A percentile compares a stretch with the other conserved stretches of the same genome.
Conservation (phyloP, 2,113 vertebrate genomes). For the Poicephalus gulielmi region DNA sequence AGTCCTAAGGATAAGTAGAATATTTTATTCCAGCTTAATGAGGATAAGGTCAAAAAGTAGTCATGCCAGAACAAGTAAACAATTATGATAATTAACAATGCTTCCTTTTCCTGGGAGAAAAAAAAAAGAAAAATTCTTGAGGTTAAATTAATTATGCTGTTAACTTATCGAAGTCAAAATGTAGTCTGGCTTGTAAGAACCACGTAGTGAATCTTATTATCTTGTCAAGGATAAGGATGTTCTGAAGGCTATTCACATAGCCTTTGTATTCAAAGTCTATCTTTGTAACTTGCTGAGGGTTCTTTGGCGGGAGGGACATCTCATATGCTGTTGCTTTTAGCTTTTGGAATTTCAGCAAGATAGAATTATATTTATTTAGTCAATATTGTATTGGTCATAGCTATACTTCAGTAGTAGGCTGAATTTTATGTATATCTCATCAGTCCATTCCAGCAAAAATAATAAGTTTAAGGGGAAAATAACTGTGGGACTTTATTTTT, state of each 20-base stretch:
- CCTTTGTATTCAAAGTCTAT: background rate
- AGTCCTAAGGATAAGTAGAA: background rate
- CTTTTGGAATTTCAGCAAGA: background rate
- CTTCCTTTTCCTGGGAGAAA: background rate
- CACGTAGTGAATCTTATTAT: background rate
- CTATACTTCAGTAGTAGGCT: background rate
- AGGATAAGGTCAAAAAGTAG: background rate
- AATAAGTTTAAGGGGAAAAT: background rate
- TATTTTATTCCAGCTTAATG: background rate
- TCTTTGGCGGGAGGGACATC: background rate
- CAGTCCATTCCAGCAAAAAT: background rate
- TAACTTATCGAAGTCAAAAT: background rate
- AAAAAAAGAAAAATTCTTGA: background rate
- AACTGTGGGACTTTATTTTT: background rate
- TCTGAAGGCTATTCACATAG: background rate
- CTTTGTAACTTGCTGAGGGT: background rate
- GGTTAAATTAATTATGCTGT: background rate
- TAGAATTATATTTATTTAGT: background rate
- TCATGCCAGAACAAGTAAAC: background rate
- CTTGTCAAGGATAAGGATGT: background rate
- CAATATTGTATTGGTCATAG: background rate
- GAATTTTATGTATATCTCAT: background rate
- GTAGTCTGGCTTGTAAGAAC: background rate
- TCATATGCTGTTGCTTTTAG: background rate
- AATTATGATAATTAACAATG: background rate